These are phyloP conservation scores for Bradypodion ventrale DNA, from an alignment of 2,797 vertebrate genomes.

Conservation along the genomic window DNA sequence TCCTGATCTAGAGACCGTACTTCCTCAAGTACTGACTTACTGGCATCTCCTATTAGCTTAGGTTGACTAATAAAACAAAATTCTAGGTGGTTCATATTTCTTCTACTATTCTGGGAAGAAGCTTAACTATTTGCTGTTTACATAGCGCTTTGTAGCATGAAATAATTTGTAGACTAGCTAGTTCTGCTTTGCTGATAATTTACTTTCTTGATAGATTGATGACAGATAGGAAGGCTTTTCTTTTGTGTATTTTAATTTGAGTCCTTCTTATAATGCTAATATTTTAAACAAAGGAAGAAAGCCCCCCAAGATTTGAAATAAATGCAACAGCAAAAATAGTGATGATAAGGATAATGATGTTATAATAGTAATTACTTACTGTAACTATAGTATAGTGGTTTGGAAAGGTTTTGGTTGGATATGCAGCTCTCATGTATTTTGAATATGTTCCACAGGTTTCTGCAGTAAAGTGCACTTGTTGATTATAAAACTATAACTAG, in stretches of 20 bases:
- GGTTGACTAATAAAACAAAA: not conserved
- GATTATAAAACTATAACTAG: conserved; percentile 36
- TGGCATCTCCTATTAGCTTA: too few species aligned
- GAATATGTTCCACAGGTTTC: conserved; percentile 80
- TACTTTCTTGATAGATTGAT: not conserved
- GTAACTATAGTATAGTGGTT: conserved; percentile 83
- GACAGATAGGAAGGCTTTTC: too few species aligned
- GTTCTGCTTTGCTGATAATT: not conserved
- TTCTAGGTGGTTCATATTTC: not conserved
- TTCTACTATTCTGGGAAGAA: not conserved
- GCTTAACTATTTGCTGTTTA: not conserved
- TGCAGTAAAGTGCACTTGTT: conserved; percentile 66
- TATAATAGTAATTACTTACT: conserved; percentile 70
- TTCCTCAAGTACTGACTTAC: not conserved
- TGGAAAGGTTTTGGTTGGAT: conserved; percentile 83
- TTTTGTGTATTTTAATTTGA: not conserved
- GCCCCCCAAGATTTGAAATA: not conserved
- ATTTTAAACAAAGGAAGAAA: not conserved
- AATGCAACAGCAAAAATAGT: not conserved
- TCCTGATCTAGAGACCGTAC: not conserved
- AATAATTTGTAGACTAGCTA: not conserved
- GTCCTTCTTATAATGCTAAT: not conserved
- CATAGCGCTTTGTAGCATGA: not conserved
- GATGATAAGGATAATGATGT: not conserved
- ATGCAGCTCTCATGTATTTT: conserved; percentile 78